Conservation (phyloP, 2,888 invertebrate genomes). For the Drosophila flavopinicola region DNA sequence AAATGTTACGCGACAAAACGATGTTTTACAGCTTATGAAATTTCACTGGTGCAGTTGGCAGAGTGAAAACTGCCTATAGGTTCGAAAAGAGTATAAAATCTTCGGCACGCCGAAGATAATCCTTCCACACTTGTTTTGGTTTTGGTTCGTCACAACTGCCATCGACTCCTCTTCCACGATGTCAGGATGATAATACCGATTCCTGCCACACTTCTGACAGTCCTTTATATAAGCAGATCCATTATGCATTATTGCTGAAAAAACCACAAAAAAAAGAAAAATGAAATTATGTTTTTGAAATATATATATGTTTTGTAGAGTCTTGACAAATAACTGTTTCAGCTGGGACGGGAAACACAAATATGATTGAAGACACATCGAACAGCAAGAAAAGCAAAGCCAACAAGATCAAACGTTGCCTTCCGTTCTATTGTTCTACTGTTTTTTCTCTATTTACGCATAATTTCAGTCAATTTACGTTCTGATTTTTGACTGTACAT, state of each 20-base stretch:
- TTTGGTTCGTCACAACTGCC: too few relatives aligned
- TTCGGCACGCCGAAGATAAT: too few relatives aligned
- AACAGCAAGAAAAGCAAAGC: too few relatives aligned
- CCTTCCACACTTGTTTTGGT: too few relatives aligned
- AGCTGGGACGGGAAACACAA: not conserved
- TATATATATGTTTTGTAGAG: not conserved
- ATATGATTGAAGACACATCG: conserved; percentile 28
- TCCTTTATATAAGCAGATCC: not conserved
- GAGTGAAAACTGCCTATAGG: too few relatives aligned
- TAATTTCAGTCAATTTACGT: conserved; percentile 66
- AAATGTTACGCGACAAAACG: too few relatives aligned
- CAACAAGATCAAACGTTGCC: conserved; percentile 56
- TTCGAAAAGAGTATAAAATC: too few relatives aligned
- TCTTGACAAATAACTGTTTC: conserved; percentile 16
- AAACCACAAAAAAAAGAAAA: too few relatives aligned
- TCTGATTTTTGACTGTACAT: conserved; percentile 50
- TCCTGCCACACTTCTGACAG: not conserved
- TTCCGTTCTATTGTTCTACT: conserved; percentile 5
- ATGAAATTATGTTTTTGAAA: too few relatives aligned
- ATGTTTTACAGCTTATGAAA: too few relatives aligned
- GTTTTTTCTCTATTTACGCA: conserved; percentile 51
- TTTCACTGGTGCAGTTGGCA: too few relatives aligned
- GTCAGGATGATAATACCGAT: conserved; percentile 1
- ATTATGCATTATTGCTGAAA: not conserved
- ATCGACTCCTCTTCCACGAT: not conserved